Conservation (phyloP, 2,797 vertebrate species). For the Anguilla obscura region DNA sequence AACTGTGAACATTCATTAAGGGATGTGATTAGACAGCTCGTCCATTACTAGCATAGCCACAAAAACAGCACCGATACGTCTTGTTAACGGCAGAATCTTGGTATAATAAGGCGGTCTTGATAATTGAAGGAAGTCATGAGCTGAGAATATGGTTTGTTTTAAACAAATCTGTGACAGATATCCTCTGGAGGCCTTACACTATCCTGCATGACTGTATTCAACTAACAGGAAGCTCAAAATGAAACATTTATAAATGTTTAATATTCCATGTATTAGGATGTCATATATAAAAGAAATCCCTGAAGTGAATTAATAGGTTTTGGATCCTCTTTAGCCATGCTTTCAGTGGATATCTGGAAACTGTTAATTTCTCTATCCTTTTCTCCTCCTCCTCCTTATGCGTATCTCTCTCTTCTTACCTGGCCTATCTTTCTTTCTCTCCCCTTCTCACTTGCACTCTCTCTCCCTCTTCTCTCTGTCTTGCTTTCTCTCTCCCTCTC, state of each 20-base stretch:
- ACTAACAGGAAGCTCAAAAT: too few species aligned
- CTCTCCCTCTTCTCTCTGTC: background rate
- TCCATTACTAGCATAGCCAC: background rate
- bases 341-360: conserved; percentile 5
- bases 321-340: too few species aligned
- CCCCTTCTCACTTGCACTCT: background rate
- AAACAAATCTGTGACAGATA: background rate
- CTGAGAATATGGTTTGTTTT: too few species aligned
- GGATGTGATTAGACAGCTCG: background rate
- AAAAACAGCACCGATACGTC: background rate
- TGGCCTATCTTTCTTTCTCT: background rate
- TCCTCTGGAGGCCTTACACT: background rate
- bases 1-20: background rate
- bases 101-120: too few species aligned
- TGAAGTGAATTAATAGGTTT: too few species aligned
- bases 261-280: too few species aligned
- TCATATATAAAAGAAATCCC: too few species aligned
- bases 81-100: background rate
- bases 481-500: background rate
- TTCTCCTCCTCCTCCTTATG: background rate
- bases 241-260: too few species aligned
- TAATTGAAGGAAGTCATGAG: too few species aligned
- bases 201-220: background rate
- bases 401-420: background rate
- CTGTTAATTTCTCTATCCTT: background rate